Base-by-base conservation (phyloP, 2,113 vertebrate genomes). In the Pimephales promelas region DNA sequence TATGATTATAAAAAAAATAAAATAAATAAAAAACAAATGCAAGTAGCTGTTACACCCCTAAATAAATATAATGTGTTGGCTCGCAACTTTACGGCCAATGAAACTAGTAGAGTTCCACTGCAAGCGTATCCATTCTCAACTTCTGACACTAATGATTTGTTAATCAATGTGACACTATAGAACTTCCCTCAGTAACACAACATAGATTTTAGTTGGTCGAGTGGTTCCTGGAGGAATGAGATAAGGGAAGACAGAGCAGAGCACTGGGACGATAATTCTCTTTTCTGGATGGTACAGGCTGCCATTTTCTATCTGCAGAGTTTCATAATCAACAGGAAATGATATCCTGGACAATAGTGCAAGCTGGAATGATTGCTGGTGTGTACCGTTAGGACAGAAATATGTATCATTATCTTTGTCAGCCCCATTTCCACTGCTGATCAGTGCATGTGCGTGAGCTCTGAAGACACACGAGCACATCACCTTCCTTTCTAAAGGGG, bases 341-440 rank as follows among this genome's bases (percentile, higher is more conserved):
- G 24, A 83, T 82, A 81, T 83, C 54, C 80, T 68, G 45, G 72
- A 83, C 68, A 59, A 59, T 61, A 52, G 79, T n/a, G 56, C 81
- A 56, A 66, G 24, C 43, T n/a, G 43, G 84, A 68, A 81, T 76
- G 70, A 78, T 62, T 77, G 22, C 86, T 80, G 72, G 79, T 73
- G 76, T 77, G 76, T 79, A 20, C 78, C 24, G 49, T 70, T 59
- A 61, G 86, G 84, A 87, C 71, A 79, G 87, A 77, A 86, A 86
- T 83, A 87, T 74, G 76, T 85, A 75, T 90, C 87, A 89, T 87
- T 89, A 88, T 83, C 75, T 83, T 85, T 90, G 86, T 88, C 84
- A 87, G 83, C 34, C 54, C 59, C 59, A 81, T 83, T 64, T 82
- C 86, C 83, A 72, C 76, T 83, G 54, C 47, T 57, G 24, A 56